phyloP scores from a whole-genome alignment of 2,888 invertebrate species.

The Leptopterna dolabrata region DNA sequence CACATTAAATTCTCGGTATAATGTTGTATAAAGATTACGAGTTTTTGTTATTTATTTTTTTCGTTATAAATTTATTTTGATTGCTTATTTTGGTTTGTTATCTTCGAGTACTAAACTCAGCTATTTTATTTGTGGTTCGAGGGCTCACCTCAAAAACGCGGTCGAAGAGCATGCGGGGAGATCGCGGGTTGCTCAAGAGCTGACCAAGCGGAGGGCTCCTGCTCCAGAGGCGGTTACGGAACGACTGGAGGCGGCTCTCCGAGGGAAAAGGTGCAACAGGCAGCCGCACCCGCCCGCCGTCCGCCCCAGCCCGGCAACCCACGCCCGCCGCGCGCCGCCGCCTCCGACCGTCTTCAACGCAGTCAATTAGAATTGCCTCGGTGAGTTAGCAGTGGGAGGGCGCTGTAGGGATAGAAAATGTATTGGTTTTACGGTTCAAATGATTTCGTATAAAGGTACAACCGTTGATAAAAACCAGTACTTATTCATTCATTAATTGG shows the following conservation, averaged over 20 bases:
- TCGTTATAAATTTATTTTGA: too few species aligned
- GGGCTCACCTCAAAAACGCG: constrained; percentile 16
- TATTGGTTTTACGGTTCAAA: too few species aligned
- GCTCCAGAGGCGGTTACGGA: background rate
- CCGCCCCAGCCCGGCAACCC: background rate
- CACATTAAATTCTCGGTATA: too few species aligned
- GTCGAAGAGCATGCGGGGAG: background rate
- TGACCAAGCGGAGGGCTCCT: background rate
- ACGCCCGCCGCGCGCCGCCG: background rate
- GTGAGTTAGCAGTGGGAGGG: background rate
- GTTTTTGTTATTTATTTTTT: too few species aligned
- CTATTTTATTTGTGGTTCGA: background rate
- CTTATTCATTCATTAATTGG: too few species aligned
- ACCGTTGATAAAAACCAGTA: too few species aligned
- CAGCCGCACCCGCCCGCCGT: background rate
- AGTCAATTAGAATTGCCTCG: background rate
- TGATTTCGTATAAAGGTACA: too few species aligned
- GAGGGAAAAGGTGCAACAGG: constrained; percentile 5
- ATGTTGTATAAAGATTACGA: too few species aligned
- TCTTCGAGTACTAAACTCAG: too few species aligned
- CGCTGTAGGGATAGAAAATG: background rate
- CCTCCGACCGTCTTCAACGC: background rate
- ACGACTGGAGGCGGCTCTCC: background rate
- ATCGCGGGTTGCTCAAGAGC: constrained; percentile 2
- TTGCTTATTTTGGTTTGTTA: too few species aligned